Conservation (phyloP, 2,888 invertebrate genomes). For the Beris chalybata region DNA sequence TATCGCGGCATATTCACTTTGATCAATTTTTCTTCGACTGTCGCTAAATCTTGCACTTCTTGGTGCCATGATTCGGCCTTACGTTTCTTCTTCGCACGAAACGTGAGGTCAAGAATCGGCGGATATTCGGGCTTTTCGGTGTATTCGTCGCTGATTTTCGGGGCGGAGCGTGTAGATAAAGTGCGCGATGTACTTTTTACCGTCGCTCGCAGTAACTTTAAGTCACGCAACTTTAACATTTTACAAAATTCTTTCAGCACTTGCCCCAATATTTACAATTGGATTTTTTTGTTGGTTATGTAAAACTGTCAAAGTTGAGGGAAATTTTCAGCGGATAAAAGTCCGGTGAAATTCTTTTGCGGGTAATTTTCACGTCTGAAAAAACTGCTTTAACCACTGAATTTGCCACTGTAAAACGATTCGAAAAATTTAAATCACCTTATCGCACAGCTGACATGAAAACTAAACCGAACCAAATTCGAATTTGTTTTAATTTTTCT, state of each 20-base stretch:
- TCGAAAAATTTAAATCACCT: too few species aligned
- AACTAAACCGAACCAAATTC: too few species aligned
- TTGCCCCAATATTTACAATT: too few species aligned
- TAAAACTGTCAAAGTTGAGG: too few species aligned
- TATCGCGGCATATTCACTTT: slow-evolving; percentile 80
- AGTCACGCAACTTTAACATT: slow-evolving; percentile 27
- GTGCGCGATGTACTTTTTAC: not conserved
- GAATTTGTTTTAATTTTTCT: too few species aligned
- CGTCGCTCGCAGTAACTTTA: not conserved
- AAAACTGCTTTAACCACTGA: too few species aligned
- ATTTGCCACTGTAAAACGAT: too few species aligned
- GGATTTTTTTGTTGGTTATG: too few species aligned
- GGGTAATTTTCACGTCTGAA: too few species aligned
- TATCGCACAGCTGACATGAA: too few species aligned
- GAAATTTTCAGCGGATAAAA: too few species aligned
- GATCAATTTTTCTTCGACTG: slow-evolving; percentile 82
- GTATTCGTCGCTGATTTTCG: slow-evolving; percentile 49
- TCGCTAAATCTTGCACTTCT: slow-evolving; percentile 65
- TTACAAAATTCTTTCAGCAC: not conserved
- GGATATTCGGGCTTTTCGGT: slow-evolving; percentile 59
- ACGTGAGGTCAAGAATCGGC: slow-evolving; percentile 64
- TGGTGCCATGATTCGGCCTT: slow-evolving; percentile 59
- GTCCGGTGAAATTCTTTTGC: too few species aligned
- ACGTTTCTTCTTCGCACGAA: slow-evolving; percentile 58
- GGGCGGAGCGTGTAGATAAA: slow-evolving; percentile 24